Evolutionary conservation across 1,140 invertebrate genomes (phyloP), one percentile per base, ranked within the genome.

Genomic region (Venustaconcha ellipsiformis): DNA sequence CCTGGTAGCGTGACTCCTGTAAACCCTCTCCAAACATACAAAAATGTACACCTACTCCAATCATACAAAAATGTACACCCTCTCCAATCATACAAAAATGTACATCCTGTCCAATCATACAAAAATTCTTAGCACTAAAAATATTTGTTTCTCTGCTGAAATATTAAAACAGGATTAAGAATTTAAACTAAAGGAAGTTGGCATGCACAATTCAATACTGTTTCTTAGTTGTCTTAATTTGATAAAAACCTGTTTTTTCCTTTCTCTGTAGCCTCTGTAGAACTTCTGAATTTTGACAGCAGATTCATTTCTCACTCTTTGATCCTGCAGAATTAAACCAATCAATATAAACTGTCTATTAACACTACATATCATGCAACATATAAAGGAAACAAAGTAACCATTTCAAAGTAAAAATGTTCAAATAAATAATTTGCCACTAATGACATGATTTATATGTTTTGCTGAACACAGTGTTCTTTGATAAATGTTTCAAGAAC

Each of bases 211-310:
- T 48, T 48, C 8, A 48, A 48, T 48, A 48, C 37, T 48, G 37
- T 48, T 48, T 48, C 37, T 48, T 6, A 48, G 37, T 5, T 48
- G 37, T 48, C 37, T 48, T 48, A 48, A 8, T 48, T 48, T 48
- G 37, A 48, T 60, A 70, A 92, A 89, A 89, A 95, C 95, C 60
- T 92, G 91, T 70, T 91, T 90, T 85, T 94, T 94, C 63, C 95
- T 92, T 23, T 91, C 91, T 18, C 94, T 88, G 82, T 94, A 96
- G 78, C 95, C 94, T 78, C 96, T 91, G n/a, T 94, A 92, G 88
- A 93, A 93, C 2, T 95, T 93, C 87, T 96, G 95, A 70, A 96
- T 94, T 88, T 93, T 94, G 81, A 94, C 90, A 55, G 94, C 92
- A 86, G 94, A 94, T 72, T 93, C 92, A 80, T 93, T 87, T 85